Base-by-base conservation (phyloP, 2,797 vertebrate species). In the Bothrops alternatus region DNA sequence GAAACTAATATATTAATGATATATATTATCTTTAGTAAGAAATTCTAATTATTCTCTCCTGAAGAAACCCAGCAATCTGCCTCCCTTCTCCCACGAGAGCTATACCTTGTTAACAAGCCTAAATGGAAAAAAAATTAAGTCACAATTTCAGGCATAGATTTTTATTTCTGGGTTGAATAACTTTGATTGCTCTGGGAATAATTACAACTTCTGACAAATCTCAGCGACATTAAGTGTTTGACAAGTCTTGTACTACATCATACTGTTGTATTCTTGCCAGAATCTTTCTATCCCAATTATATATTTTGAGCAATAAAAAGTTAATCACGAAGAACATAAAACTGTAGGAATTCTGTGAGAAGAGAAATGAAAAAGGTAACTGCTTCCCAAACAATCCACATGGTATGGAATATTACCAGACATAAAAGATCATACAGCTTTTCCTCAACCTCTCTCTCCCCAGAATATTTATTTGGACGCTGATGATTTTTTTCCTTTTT, bases 1-100 rank as follows among this genome's bases (percentile, higher is more conserved):
- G 90, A 96, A 97, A 88, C 91, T 93, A 53, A 94, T 61, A 88
- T 85, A 96, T 93, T 96, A 97, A 96, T 14, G 91, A 96, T 56
- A 93, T 88, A 93, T 88, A 94, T 95, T 93, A 96, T 0, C 95
- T 90, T 37, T 96, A 94, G 93, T 73, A 94, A 91, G 69, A 94
- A 92, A 93, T 89, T 96, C 95, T 91, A 96, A 95, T 96, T 95
- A 96, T 16, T 95, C 96, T 95, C 91, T 95, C 94, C 93, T 96
- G 94, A 94, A 95, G 96, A 95, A 95, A 95, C 25, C 6, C 20
- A 96, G 89, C 86, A 86, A 91, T 94, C 78, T 90, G 47, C 56
- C 61, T 73, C 20, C 53, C 89, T 86, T 50, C 61, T 89, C 26
- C 55, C 91, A 78, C 47, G 86, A 90, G 91, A 95, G 26, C 92